A percentile compares a stretch with the other conserved stretches of the same genome.
phyloP scores from a whole-genome alignment of 1,140 invertebrate species.

The Drosophila tropicalis region DNA sequence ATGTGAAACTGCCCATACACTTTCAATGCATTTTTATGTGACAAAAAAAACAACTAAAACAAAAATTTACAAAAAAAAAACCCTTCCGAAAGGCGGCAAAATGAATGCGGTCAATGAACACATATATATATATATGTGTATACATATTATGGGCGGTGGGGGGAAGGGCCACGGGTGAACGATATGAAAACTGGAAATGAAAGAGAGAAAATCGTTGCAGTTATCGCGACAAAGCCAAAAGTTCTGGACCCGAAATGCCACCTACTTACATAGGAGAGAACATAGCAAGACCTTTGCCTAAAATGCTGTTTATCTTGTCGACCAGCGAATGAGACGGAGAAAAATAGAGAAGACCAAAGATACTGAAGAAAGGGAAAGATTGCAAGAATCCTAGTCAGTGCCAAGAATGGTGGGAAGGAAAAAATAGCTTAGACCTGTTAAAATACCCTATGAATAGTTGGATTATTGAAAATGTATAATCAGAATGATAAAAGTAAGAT shows the following conservation, averaged over 20 bases:
- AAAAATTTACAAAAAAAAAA: constrained; percentile 20
- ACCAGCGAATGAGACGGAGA: constrained; percentile 35
- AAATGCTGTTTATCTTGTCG: constrained; percentile 77
- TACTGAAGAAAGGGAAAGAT: constrained; percentile 10
- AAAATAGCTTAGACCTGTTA: background rate
- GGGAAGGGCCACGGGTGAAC: constrained; percentile 12
- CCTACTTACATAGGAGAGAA: constrained; percentile 15
- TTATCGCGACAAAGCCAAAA: constrained; percentile 54
- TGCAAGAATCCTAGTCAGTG: constrained; percentile 40
- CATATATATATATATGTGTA: constrained; percentile 38
- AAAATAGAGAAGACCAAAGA: constrained; percentile 23
- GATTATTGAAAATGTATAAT: too few species aligned
- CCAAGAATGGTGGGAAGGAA: constrained; percentile 52
- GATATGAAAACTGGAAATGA: constrained; percentile 23
- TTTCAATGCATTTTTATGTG: constrained; percentile 63
- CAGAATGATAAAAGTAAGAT: background rate
- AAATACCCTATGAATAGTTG: background rate
- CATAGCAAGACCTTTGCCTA: constrained; percentile 67
- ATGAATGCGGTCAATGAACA: constrained; percentile 76
- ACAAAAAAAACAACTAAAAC: constrained; percentile 18
- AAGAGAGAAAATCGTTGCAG: constrained; percentile 36
- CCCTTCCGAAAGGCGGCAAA: constrained; percentile 4
- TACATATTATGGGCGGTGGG: background rate
- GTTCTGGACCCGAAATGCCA: constrained; percentile 38
- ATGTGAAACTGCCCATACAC: constrained; percentile 59